phyloP scores from a whole-genome alignment of 2,113 vertebrate species.

The Prinia subflava region DNA sequence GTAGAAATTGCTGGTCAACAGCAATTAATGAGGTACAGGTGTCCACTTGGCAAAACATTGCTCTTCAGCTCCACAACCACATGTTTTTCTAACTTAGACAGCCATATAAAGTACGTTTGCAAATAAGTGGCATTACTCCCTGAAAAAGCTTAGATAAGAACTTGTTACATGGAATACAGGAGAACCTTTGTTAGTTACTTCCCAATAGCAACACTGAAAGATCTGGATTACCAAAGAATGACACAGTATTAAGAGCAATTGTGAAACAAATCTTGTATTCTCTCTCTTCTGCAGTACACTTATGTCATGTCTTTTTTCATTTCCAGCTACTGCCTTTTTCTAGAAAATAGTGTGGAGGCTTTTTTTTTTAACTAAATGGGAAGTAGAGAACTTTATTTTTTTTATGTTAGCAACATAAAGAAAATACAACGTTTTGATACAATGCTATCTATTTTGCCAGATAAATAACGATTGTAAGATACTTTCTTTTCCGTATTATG shows the following conservation, averaged over 20 bases:
- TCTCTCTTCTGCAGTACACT: neutral
- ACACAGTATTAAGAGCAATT: neutral
- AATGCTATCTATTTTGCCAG: neutral
- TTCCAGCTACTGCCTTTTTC: neutral
- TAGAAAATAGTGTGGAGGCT: neutral
- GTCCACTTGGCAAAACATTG: neutral
- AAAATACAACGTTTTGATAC: neutral
- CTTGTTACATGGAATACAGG: neutral
- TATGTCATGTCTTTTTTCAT: rapidly evolving
- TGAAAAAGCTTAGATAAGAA: neutral
- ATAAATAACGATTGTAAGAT: neutral
- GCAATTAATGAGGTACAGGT: neutral
- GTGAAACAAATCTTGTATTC: neutral
- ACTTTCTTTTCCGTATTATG: neutral
- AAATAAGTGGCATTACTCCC: neutral
- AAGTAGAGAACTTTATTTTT: neutral
- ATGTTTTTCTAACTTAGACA: neutral
- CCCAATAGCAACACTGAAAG: neutral
- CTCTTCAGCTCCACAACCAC: neutral
- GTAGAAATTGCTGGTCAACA: neutral
- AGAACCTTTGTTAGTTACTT: neutral
- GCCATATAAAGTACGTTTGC: neutral
- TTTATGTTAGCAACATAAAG: neutral
- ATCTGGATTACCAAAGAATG: neutral
- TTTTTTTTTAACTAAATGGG: neutral